Base-by-base conservation (phyloP, 2,797 vertebrate species). In the Tympanoctomys barrerae region DNA sequence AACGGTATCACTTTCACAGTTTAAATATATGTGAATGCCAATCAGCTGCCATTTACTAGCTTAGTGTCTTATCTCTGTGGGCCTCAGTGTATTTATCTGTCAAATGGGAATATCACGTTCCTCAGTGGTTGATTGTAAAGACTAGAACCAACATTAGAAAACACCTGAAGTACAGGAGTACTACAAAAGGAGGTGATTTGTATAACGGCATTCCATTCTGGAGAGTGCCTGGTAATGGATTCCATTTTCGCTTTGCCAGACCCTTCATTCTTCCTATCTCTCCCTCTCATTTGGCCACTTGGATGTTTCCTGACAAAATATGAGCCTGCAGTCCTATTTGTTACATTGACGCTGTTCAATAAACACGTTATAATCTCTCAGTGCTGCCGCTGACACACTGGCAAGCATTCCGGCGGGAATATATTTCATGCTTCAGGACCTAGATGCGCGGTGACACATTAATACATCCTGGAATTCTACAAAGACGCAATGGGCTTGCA, bases 331-430 rank as follows among this genome's bases (percentile, higher is more conserved):
- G 62, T 33, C 24, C 42, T 86, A 92, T 73, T 91, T 54, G 85
- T 87, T 90, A 73, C 52, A 26, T 79, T 94, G 83, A 85, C 75
- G 68, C 26, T 91, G 24, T 62, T 94, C 61, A 89, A 95, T 90
- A 97, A 96, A 90, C 89, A 95, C 57, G 88, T 54, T 82, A 84
- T 21, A 89, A 36, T 92, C 88, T 87, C 95, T 96, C 82, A 93
- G 26, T 64, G 88, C 57, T 96, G 89, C 82, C 92, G 93, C 71
- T 82, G 78, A 46, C 19, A 62, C 80, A 82, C 89, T 95, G 66
- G 81, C 89, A 97, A 77, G 70, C 62, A 61, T 95, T 87, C 94
- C 93, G 19, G 62, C 39, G 94, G 84, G 75, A 86, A 68, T 85
- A 71, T 70, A 92, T 87, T 95, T 92, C 80, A 75, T 92, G 73